Conservation (phyloP, 2,888 invertebrate genomes). For the Himalopsyche japonica region DNA sequence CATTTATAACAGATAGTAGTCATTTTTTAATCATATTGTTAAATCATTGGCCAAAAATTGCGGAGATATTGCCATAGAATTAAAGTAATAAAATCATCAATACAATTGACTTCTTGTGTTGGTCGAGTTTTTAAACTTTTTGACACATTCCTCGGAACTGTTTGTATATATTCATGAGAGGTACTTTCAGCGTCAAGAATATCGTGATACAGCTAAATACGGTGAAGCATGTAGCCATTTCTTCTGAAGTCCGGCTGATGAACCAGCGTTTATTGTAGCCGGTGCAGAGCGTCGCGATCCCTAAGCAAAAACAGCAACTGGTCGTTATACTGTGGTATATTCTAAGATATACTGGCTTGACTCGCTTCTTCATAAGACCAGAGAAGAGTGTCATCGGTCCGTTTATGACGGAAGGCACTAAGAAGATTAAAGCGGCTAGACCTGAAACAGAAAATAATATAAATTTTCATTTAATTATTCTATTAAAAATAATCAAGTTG, state of each 20-base stretch:
- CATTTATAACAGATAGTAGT: too few relatives aligned
- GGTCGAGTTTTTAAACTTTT: background rate
- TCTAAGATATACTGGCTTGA: constrained; percentile 21
- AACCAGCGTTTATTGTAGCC: constrained; percentile 36
- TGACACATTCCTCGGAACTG: constrained; percentile 4
- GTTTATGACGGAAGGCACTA: constrained; percentile 15
- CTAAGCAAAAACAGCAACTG: constrained; percentile 13
- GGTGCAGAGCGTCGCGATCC: constrained; percentile 15
- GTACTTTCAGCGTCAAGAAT: constrained; percentile 25
- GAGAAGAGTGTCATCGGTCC: constrained; percentile 27
- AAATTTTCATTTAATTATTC: too few relatives aligned
- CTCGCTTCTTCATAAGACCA: constrained; percentile 5
- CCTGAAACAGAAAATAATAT: constrained; percentile 25
- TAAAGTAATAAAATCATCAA: background rate
- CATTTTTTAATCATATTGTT: too few relatives aligned
- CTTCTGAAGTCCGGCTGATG: constrained; percentile 10
- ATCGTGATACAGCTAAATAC: constrained; percentile 30
- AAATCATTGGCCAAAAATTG: too few relatives aligned
- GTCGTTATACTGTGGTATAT: constrained; percentile 24
- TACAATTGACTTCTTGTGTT: background rate
- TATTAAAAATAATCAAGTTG: too few relatives aligned
- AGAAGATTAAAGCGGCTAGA: constrained; percentile 22
- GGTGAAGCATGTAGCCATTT: constrained; percentile 19
- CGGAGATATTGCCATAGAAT: too few relatives aligned
- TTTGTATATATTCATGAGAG: constrained; percentile 19